Conservation (phyloP, 2,888 invertebrate genomes). For the Agrenia bidenticulata region DNA sequence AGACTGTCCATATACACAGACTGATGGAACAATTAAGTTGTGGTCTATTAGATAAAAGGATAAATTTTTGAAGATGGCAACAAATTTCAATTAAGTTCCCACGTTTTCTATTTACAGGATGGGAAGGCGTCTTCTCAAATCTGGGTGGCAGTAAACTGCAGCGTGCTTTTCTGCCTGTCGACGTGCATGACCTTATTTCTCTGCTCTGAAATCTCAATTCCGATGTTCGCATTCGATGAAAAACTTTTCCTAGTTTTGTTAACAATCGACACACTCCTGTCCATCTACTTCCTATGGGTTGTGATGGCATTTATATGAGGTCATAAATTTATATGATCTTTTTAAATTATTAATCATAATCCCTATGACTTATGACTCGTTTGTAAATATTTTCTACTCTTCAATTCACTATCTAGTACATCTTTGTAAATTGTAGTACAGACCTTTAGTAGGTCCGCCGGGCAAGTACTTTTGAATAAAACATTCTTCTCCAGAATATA, state of each 20-base stretch:
- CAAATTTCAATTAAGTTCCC: no score
- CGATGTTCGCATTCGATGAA: constrained; percentile 42
- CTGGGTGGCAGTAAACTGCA: constrained; percentile 43
- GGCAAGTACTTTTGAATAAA: no score
- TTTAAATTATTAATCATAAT: constrained; percentile 6
- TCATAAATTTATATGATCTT: constrained; percentile 8
- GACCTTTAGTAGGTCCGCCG: no score
- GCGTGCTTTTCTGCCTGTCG: constrained; percentile 43
- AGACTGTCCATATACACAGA: no score
- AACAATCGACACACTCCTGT: constrained; percentile 41
- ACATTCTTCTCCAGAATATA: no score
- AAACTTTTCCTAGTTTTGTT: constrained; percentile 41
- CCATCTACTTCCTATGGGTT: constrained; percentile 48
- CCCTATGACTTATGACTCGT: not conserved
- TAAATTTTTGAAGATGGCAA: no score
- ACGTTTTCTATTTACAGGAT: constrained; percentile 33
- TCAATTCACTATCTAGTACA: not conserved
- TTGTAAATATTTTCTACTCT: not conserved
- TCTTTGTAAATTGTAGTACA: not conserved
- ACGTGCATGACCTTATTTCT: constrained; percentile 46
- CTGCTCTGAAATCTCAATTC: constrained; percentile 36
- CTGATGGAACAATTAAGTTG: no score
- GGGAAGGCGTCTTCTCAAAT: constrained; percentile 38
- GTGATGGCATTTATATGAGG: constrained; percentile 48
- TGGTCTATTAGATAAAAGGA: no score